Base-by-base conservation (phyloP, 2,888 invertebrate species). In the Scrobipalpa costella region DNA sequence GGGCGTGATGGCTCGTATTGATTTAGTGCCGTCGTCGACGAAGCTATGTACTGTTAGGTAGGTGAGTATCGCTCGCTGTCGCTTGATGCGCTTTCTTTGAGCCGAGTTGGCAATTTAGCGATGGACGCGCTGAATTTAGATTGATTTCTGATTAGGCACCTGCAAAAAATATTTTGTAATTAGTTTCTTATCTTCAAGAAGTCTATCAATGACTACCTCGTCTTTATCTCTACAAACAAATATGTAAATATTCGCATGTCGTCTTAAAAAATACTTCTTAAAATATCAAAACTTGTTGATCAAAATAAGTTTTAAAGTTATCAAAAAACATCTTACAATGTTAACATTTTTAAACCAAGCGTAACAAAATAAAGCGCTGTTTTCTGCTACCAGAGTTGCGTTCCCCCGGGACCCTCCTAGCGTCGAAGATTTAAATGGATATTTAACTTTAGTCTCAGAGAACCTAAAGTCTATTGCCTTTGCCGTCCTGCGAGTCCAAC, bases 21-120 rank as follows among this genome's bases (percentile, higher is more conserved):
- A 92, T 92, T 92, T 92, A 92, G 91, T 92, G 92, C 92, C 92
- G 90, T 91, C 91, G 91, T 90, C 91, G 91, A 86, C 88, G 88
- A 77, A 83, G 88, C 89, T 89, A 89, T 88, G 88, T 90, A 88
- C 85, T 84, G 81, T 77, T 86, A 85, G 83, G 79, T 86, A 86
- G 85, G 84, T 81, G 81, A 80, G 81, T 85, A 86, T 83, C 81
- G 84, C 77, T 73, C 77, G 77, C 77, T 84, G 85, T 86, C 88
- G 89, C 88, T 89, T 88, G 85, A 90, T 89, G 90, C 90, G 91
- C 90, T 91, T 90, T 89, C 87, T 87, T 88, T 84, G 75, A 75
- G 74, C 76, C 73, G 67, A 71, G 70, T 69, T 69, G 68, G 72
- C 64, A 63, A 63, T 60, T 33, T 38, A 67, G 70, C 67, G 63